Conservation (phyloP, 2,888 invertebrate species). For the Psococerastis gibbosa region DNA sequence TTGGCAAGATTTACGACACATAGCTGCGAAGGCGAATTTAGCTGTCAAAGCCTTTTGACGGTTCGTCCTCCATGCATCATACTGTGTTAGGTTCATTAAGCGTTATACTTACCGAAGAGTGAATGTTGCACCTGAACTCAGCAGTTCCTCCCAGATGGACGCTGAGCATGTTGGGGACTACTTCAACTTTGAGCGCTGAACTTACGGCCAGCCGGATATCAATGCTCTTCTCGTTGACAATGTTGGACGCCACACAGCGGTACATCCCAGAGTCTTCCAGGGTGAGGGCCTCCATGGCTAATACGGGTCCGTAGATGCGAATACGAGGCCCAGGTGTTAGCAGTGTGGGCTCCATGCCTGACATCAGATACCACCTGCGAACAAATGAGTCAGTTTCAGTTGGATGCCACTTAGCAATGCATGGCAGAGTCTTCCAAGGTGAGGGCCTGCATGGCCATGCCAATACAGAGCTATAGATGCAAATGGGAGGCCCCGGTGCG, state of each 20-base stretch:
- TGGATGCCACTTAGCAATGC: conserved; percentile 48
- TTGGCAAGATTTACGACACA: too few species aligned
- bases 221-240: conserved; percentile 48
- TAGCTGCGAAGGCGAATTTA: too few species aligned
- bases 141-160: conserved; percentile 59
- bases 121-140: conserved; percentile 44
- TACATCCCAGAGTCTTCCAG: conserved; percentile 48
- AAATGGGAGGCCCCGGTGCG: too few species aligned
- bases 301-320: conserved; percentile 43
- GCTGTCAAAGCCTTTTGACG: too few species aligned
- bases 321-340: conserved; percentile 41
- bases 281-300: conserved; percentile 50
- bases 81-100: too few species aligned
- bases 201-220: conserved; percentile 45
- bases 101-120: conserved; percentile 26
- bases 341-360: conserved; percentile 40
- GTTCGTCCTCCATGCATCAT: too few species aligned
- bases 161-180: conserved; percentile 41
- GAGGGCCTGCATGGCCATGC: conserved; percentile 49
- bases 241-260: conserved; percentile 46
- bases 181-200: conserved; percentile 45
- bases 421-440: conserved; percentile 46
- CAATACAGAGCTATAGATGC: conserved; percentile 19
- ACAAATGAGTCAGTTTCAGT: too few species aligned
- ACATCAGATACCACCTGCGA: conserved; percentile 47